These are phyloP conservation scores for Patiria miniata DNA, from an alignment of 35 echinoderm and acorn worm genomes.

Conservation along the genomic window DNA sequence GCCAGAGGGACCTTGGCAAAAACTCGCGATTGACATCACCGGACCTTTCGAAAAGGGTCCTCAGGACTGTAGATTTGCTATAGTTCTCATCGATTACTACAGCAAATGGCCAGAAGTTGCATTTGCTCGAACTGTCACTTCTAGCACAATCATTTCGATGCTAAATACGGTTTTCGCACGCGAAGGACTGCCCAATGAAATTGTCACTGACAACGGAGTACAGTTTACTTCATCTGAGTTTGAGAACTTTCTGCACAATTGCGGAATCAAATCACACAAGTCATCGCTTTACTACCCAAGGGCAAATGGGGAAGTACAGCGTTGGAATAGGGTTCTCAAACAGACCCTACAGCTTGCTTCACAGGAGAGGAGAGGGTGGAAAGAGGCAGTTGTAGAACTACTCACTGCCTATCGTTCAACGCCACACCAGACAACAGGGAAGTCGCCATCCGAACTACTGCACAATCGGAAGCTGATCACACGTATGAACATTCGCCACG, in stretches of 20 bases:
- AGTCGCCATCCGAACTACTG: constrained; percentile 59
- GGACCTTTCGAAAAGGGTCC: constrained; percentile 50
- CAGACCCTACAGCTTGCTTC: not conserved
- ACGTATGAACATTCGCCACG: constrained; percentile 23
- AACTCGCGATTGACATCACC: constrained; percentile 63
- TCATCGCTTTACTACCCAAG: constrained; percentile 58
- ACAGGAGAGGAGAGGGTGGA: constrained; percentile 51
- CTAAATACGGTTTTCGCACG: constrained; percentile 63
- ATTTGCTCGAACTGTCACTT: too few relatives aligned
- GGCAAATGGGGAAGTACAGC: constrained; percentile 66
- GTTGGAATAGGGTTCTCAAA: constrained; percentile 22
- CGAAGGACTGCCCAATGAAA: constrained; percentile 44
- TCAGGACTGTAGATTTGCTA: constrained; percentile 60
- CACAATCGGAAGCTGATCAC: constrained; percentile 44
- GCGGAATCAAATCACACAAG: constrained; percentile 47
- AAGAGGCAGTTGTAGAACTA: constrained; percentile 39
- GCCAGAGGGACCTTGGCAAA: constrained; percentile 57
- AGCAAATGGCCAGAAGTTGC: constrained; percentile 77
- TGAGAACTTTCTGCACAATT: constrained; percentile 31
- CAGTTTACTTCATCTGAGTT: constrained; percentile 75
- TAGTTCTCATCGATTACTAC: constrained; percentile 64
- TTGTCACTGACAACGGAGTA: constrained; percentile 64
- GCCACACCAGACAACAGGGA: constrained; percentile 64
- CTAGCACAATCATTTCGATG: too few relatives aligned
- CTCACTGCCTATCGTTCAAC: constrained; percentile 57